Base-by-base conservation (phyloP, 2,888 invertebrate species). In the Zygogramma bicolorata region DNA sequence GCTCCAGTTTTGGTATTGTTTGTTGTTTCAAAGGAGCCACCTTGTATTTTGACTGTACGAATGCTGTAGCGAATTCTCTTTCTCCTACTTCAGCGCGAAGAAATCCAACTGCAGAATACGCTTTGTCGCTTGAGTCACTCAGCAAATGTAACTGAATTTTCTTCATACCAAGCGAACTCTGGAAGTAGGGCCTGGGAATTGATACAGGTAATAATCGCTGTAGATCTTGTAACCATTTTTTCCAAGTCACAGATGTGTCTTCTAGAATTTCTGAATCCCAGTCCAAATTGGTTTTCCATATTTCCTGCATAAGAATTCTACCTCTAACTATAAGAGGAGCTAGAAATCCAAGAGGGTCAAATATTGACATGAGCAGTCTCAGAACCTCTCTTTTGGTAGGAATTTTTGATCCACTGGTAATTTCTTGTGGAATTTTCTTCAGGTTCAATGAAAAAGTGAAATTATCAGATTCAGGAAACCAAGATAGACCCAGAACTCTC, bases 241-340 rank as follows among this genome's bases (percentile, higher is more conserved):
- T 49, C 20, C 49, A 49, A 13, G 8, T 10, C 6, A 10, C 4
- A 8, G 34, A 59, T 3, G 10, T 3, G 10, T 31, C 7, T 10
- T 58, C 22, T 6, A 29, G 1, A 58, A 58, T 58, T 8, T 59
- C 34, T 8, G n/a, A 18, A 15, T 34, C 59, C 59, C 8, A 59
- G 18, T 34, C 34, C 3, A 3, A 3, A 22, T 63, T 63, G 0
- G 3, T 25, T 63, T 38, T 40, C 42, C 63, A 63, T 8, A 63
- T 42, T 20, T 63, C 34, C 31, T 59, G 59, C 59, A 59, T 59
- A 7, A 59, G 15, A n/a, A 31, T 31, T 34, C 31, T n/a, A 15
- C 6, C 34, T 31, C 5, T 59, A 10, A 31, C 15, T 18, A 31
- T 31, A 3, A 31, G 3, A 6, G 59, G 31, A 1, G 7, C 59